Conservation (phyloP, 2,888 invertebrate species). For the Apantesis nais region DNA sequence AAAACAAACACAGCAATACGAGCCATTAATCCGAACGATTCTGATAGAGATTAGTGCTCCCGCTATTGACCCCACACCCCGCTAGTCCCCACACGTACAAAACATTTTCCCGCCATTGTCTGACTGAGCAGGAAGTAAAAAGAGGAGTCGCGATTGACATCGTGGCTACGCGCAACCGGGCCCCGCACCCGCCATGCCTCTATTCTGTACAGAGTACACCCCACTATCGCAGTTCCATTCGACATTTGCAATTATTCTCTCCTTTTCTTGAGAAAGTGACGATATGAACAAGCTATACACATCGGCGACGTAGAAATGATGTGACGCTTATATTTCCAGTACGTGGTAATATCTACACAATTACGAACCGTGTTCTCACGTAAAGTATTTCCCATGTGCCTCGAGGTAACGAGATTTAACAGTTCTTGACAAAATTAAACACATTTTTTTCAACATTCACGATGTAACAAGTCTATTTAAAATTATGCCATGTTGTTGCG, state of each 20-base stretch:
- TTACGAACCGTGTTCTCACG: conserved; percentile 66
- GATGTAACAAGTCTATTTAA: conserved; percentile 38
- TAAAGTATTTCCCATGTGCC: conserved; percentile 64
- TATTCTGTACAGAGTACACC: conserved; percentile 35
- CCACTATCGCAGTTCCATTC: conserved; percentile 36
- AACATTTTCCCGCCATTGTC: conserved; percentile 82
- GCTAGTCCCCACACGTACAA: conserved; percentile 70
- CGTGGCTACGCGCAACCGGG: conserved; percentile 56
- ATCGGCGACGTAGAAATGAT: conserved; percentile 32
- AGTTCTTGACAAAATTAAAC: conserved; percentile 47
- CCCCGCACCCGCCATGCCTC: conserved; percentile 27
- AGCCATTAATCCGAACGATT: conserved; percentile 82
- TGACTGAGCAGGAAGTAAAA: conserved; percentile 75
- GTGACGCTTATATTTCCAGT: conserved; percentile 50
- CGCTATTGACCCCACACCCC: conserved; percentile 74
- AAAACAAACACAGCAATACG: conserved; percentile 80
- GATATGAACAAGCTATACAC: conserved; percentile 28
- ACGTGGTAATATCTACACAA: conserved; percentile 60
- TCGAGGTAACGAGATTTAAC: conserved; percentile 56
- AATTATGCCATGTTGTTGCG: conserved; percentile 47
- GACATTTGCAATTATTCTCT: conserved; percentile 60
- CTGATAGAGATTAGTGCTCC: conserved; percentile 81
- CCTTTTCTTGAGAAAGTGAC: conserved; percentile 59
- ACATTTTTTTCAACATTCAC: conserved; percentile 35
- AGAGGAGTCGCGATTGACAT: conserved; percentile 77